A percentile compares a stretch with the other conserved stretches of the same genome.
phyloP scores from a whole-genome alignment of 2,888 invertebrate species.

The Eristalis tenax region DNA sequence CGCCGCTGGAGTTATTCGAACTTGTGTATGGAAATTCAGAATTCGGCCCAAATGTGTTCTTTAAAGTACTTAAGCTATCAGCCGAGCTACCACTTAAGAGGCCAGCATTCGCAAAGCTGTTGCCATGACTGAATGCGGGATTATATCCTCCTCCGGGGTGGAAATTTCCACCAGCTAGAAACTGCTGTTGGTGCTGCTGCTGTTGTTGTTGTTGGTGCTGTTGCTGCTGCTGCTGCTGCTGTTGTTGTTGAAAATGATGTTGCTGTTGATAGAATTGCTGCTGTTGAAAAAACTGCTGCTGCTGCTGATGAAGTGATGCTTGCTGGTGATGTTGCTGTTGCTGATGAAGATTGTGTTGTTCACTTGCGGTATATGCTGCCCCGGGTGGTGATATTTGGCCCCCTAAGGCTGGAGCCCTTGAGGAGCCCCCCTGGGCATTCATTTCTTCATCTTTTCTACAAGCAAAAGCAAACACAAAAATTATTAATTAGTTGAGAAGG shows the following conservation, averaged over 20 bases:
- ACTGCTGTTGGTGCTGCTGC: constrained; percentile 74
- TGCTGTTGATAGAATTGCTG: constrained; percentile 76
- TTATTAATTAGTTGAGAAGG: not conserved
- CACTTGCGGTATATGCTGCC: constrained; percentile 76
- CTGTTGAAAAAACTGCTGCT: constrained; percentile 74
- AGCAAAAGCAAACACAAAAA: constrained; percentile 45
- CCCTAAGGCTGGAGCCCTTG: constrained; percentile 82
- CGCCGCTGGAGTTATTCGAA: constrained; percentile 43
- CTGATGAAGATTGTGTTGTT: constrained; percentile 71
- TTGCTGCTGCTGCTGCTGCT: constrained; percentile 63
- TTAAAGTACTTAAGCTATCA: constrained; percentile 80
- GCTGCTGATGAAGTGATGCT: constrained; percentile 71
- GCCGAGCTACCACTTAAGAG: constrained; percentile 64
- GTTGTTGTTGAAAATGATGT: constrained; percentile 76
- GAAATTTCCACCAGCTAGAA: constrained; percentile 72
- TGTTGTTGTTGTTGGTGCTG: constrained; percentile 68
- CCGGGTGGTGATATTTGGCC: constrained; percentile 82
- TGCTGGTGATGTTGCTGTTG: constrained; percentile 74
- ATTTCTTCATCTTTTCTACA: constrained; percentile 82
- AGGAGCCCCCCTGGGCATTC: constrained; percentile 82
- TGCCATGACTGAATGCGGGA: constrained; percentile 52
- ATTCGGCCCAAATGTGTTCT: constrained; percentile 81
- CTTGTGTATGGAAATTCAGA: constrained; percentile 78
- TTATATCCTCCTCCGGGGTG: constrained; percentile 67
- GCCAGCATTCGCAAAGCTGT: constrained; percentile 45